Percentiles rank a stretch among this genome's conserved stretches.
phyloP scores from a whole-genome alignment of 1,140 invertebrate genomes.

The Atta colombica region DNA sequence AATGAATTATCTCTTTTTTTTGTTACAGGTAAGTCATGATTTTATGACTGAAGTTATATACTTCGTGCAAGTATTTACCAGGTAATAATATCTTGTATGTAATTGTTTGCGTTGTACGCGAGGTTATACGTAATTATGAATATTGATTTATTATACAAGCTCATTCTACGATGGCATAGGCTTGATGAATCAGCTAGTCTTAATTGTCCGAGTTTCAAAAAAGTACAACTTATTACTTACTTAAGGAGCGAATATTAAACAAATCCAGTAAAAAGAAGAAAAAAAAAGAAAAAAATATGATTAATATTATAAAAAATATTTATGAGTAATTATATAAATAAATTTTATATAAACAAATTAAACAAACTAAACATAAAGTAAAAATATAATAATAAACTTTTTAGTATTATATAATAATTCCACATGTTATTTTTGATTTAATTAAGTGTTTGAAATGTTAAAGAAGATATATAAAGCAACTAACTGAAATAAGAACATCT shows the following conservation, averaged over 20 bases:
- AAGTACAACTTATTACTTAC: conserved; percentile 16
- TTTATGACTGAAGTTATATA: conserved; percentile 13
- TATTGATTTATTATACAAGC: conserved; percentile 32
- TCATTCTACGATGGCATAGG: not conserved
- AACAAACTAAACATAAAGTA: not conserved
- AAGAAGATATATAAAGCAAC: not conserved
- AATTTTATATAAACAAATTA: not conserved
- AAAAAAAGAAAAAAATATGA: not conserved
- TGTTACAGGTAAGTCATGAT: conserved; percentile 80
- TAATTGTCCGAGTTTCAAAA: conserved; percentile 54
- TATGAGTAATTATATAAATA: not conserved
- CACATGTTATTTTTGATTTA: not conserved
- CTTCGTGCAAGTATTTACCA: conserved; percentile 4
- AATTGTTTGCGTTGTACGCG: conserved; percentile 8
- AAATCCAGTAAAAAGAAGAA: too few species aligned
- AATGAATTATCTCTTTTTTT: conserved; percentile 36
- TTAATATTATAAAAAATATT: conserved; percentile 18
- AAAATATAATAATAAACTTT: not conserved
- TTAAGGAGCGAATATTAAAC: conserved; percentile 2
- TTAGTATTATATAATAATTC: not conserved
- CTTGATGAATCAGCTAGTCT: conserved; percentile 33
- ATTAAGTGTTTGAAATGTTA: not conserved
- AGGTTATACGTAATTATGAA: not conserved
- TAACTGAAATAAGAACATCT: not conserved
- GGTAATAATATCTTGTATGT: conserved; percentile 39